A percentile compares a stretch with the other conserved stretches of the same genome.
Evolutionary conservation across 2,888 invertebrate genomes (phyloP).

Genomic region (Osmoderma eremita): DNA sequence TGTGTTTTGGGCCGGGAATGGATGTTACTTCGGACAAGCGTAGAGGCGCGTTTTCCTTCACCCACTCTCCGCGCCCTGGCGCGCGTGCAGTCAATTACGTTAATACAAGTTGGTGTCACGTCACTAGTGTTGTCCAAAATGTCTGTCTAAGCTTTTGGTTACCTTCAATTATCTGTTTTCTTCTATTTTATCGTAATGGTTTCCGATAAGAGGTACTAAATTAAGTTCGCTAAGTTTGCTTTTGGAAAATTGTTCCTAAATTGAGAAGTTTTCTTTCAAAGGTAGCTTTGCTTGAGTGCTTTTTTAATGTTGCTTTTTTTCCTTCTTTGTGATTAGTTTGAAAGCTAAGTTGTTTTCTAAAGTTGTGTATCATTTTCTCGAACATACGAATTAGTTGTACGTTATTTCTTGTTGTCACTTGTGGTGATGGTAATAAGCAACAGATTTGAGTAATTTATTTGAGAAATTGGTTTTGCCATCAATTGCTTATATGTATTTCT

Average conservation of each 20-base stretch:
- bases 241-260: neutral
- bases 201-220: neutral
- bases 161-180: slow-evolving; percentile 12
- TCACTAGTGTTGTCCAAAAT: slow-evolving; percentile 36
- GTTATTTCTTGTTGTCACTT: too few species aligned
- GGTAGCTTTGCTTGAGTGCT: slow-evolving; percentile 13
- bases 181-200: neutral
- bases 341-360: neutral
- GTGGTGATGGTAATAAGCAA: too few species aligned
- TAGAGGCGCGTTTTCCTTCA: slow-evolving; percentile 43
- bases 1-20: slow-evolving; percentile 57
- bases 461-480: too few species aligned
- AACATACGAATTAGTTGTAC: too few species aligned
- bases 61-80: neutral
- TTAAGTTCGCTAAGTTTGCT: slow-evolving; percentile 11
- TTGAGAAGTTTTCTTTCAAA: slow-evolving; percentile 11
- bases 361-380: too few species aligned
- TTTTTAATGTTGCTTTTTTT: neutral
- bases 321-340: neutral
- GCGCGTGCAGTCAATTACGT: slow-evolving; percentile 60
- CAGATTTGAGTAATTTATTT: too few species aligned
- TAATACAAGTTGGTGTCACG: slow-evolving; percentile 59
- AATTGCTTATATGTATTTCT: too few species aligned
- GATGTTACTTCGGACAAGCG: slow-evolving; percentile 66
- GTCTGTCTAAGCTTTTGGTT: slow-evolving; percentile 35